Conservation (phyloP, 2,888 invertebrate genomes). For the Caenorhabditis sp. region DNA sequence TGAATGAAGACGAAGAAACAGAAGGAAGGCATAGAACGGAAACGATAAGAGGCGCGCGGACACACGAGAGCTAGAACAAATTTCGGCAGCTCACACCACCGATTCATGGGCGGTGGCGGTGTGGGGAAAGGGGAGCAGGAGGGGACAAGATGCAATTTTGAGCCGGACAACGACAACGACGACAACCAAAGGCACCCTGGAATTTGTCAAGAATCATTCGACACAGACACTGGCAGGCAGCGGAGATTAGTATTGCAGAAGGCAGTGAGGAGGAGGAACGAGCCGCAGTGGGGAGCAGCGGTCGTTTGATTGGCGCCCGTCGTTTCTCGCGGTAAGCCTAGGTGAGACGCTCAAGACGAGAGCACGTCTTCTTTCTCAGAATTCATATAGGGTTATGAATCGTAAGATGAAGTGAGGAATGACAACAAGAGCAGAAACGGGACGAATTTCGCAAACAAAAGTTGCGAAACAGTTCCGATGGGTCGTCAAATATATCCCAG, state of each 20-base stretch:
- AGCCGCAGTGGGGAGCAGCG: conserved; percentile 18
- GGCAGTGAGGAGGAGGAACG: conserved; percentile 17
- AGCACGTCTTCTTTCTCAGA: conserved; percentile 24
- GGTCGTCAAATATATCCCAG: background rate
- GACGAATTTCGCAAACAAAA: conserved; percentile 10
- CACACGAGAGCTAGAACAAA: conserved; percentile 40
- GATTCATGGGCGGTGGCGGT: conserved; percentile 5
- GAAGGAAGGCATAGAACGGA: conserved; percentile 9
- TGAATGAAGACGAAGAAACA: background rate
- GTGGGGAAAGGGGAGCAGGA: conserved; percentile 6
- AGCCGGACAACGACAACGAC: conserved; percentile 26
- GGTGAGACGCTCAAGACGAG: conserved; percentile 49
- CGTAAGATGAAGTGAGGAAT: background rate
- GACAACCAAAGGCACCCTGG: conserved; percentile 26
- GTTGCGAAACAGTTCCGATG: conserved; percentile 33
- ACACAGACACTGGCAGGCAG: conserved; percentile 27
- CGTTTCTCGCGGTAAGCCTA: conserved; percentile 57
- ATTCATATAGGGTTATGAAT: conserved; percentile 57
- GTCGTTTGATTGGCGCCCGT: conserved; percentile 54
- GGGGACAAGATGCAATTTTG: conserved; percentile 53
- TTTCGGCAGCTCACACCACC: conserved; percentile 57
- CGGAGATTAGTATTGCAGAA: conserved; percentile 34
- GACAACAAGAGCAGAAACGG: background rate
- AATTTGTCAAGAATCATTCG: conserved; percentile 57
- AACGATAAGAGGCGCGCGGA: conserved; percentile 29